A percentile compares a stretch with the other conserved stretches of the same genome.
Conservation (phyloP, 2,797 vertebrate genomes). For the Macropodus opercularis region DNA sequence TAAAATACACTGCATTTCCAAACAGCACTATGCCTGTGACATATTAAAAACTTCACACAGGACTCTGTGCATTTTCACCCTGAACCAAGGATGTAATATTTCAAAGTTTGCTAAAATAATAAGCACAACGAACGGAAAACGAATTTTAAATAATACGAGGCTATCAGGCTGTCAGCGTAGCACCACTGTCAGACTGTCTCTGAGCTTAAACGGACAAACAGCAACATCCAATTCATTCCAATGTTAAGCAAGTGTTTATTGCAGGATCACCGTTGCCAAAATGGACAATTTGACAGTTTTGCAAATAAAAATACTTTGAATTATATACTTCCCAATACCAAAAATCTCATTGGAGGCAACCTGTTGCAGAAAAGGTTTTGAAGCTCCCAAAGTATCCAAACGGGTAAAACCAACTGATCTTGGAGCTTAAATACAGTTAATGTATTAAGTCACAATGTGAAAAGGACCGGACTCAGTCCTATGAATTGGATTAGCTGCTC, state of each 20-base stretch:
- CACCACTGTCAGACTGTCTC: background rate
- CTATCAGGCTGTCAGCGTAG: constrained; percentile 15
- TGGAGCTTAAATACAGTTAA: constrained; percentile 73
- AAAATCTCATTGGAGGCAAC: constrained; percentile 33
- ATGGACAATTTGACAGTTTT: too few relatives aligned
- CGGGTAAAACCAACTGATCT: constrained; percentile 76
- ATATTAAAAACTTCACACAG: constrained; percentile 78
- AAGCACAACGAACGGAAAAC: constrained; percentile 52
- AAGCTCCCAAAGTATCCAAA: constrained; percentile 69
- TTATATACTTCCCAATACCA: too few relatives aligned
- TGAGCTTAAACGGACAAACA: constrained; percentile 27
- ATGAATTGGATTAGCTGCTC: constrained; percentile 83
- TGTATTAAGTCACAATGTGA: constrained; percentile 67
- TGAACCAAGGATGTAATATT: constrained; percentile 57
- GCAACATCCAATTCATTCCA: constrained; percentile 19
- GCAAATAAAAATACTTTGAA: too few relatives aligned
- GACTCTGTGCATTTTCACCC: constrained; percentile 42
- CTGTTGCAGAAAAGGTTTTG: constrained; percentile 44
- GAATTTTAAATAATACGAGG: constrained; percentile 40
- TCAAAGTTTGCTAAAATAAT: constrained; percentile 60
- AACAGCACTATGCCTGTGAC: constrained; percentile 79
- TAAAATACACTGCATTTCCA: constrained; percentile 82
- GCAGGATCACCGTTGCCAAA: constrained; percentile 14
- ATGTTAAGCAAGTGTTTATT: constrained; percentile 12
- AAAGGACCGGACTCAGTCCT: constrained; percentile 76